Evolutionary conservation across 2,888 invertebrate species (phyloP).

Genomic region (Amphipoea lucens): DNA sequence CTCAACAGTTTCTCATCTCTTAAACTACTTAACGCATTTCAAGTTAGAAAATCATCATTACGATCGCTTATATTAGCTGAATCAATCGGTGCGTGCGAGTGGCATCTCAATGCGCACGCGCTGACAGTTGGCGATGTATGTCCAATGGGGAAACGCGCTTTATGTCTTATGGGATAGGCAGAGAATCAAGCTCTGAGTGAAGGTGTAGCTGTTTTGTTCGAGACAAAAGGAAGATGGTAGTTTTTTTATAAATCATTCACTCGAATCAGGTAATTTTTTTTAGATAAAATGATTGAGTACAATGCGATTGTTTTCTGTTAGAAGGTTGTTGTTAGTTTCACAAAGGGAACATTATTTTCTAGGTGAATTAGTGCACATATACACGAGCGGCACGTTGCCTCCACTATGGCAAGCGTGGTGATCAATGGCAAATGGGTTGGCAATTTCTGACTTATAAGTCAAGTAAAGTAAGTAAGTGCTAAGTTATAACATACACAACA

Average conservation of each 20-base stretch:
- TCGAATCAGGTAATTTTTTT: background rate
- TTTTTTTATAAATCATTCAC: conserved; percentile 14
- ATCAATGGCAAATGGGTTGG: no score
- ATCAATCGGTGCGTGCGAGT: conserved; percentile 76
- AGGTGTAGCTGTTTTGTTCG: conserved; percentile 28
- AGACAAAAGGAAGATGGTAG: conserved; percentile 24
- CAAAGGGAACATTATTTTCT: background rate
- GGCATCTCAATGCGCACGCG: conserved; percentile 67
- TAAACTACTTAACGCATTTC: conserved; percentile 59
- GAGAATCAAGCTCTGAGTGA: conserved; percentile 27
- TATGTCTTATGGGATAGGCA: conserved; percentile 48
- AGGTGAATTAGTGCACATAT: background rate
- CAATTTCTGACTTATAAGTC: no score
- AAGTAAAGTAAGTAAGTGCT: no score
- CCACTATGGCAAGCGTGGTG: no score
- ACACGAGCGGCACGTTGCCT: background rate
- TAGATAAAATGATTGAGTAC: background rate
- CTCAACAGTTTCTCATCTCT: conserved; percentile 8
- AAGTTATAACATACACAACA: no score
- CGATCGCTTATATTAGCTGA: conserved; percentile 75
- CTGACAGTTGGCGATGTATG: conserved; percentile 70
- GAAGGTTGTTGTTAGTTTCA: background rate
- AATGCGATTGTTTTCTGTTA: background rate
- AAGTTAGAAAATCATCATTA: conserved; percentile 71
- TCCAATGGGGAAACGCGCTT: conserved; percentile 55